phyloP scores from a whole-genome alignment of 2,113 vertebrate genomes.

The Psilopogon haemacephalus region DNA sequence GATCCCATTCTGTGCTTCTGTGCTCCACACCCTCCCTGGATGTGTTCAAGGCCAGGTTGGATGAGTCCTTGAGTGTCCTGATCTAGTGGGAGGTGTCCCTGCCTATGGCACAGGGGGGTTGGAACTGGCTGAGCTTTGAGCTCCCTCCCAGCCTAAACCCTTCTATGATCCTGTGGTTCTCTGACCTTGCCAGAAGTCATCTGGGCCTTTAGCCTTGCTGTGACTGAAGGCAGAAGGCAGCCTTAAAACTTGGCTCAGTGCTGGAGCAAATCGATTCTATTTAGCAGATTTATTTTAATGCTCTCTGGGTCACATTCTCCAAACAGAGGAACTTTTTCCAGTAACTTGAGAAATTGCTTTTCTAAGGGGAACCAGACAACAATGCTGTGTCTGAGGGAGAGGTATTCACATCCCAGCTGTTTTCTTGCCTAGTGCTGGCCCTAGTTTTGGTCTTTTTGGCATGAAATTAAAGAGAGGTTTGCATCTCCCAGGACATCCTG shows the following conservation, averaged over 20 bases:
- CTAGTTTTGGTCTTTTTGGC: too few species aligned
- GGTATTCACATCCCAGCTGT: not conserved
- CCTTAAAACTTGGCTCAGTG: not conserved
- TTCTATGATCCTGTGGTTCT: too few species aligned
- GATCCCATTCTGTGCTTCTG: too few species aligned
- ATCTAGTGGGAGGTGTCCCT: too few species aligned
- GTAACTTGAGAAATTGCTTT: not conserved
- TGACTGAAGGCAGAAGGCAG: not conserved
- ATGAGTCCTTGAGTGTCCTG: too few species aligned
- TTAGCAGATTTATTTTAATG: not conserved
- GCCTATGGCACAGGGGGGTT: too few species aligned
- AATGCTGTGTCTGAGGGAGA: not conserved
- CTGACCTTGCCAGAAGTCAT: not conserved
- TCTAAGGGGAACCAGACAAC: not conserved
- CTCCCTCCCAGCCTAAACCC: too few species aligned
- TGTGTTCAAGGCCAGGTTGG: too few species aligned
- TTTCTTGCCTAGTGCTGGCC: not conserved
- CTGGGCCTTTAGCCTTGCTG: not conserved
- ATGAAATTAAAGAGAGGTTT: too few species aligned
- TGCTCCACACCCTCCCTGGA: too few species aligned
- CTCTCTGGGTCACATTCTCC: not conserved
- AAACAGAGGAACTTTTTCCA: not conserved
- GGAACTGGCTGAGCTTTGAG: too few species aligned
- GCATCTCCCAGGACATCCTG: too few species aligned
- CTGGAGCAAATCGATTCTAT: not conserved